Conservation (phyloP, 2,797 vertebrate genomes). For the Danio jaintianensis region DNA sequence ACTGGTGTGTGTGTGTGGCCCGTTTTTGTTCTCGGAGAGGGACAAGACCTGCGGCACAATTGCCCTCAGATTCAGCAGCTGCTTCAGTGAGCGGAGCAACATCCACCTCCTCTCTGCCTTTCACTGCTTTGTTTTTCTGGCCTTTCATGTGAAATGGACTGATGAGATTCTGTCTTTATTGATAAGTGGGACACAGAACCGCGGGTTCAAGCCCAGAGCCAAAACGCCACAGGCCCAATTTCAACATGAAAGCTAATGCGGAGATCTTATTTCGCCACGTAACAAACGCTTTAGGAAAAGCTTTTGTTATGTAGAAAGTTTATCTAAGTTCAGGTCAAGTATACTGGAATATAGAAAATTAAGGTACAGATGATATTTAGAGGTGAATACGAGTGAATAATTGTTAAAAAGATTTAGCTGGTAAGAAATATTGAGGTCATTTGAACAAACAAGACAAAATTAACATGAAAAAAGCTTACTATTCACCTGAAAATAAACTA, state of each 20-base stretch:
- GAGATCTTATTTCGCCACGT: constrained; percentile 4
- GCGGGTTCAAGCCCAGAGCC: constrained; percentile 30
- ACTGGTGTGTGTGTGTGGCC: constrained; percentile 53
- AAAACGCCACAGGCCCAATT: constrained; percentile 40
- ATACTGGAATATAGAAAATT: not conserved
- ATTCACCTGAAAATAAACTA: no score
- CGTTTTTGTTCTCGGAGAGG: constrained; percentile 51
- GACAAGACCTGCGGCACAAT: constrained; percentile 52
- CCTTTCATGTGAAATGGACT: constrained; percentile 66
- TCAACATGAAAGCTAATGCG: constrained; percentile 35
- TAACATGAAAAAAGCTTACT: no score
- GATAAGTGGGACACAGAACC: constrained; percentile 55
- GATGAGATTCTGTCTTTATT: constrained; percentile 64
- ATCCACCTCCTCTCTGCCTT: constrained; percentile 51
- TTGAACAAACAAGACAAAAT: no score
- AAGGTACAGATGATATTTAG: not conserved
- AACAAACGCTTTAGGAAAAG: not conserved
- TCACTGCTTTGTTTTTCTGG: constrained; percentile 59
- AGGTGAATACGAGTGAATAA: not conserved
- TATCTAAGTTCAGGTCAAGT: not conserved
- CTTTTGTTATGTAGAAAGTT: not conserved
- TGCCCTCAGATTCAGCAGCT: constrained; percentile 61
- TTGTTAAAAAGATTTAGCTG: not conserved
- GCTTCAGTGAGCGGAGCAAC: constrained; percentile 49
- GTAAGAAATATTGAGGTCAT: not conserved